Conservation (phyloP, 2,113 vertebrate genomes). For the Callipepla squamata region DNA sequence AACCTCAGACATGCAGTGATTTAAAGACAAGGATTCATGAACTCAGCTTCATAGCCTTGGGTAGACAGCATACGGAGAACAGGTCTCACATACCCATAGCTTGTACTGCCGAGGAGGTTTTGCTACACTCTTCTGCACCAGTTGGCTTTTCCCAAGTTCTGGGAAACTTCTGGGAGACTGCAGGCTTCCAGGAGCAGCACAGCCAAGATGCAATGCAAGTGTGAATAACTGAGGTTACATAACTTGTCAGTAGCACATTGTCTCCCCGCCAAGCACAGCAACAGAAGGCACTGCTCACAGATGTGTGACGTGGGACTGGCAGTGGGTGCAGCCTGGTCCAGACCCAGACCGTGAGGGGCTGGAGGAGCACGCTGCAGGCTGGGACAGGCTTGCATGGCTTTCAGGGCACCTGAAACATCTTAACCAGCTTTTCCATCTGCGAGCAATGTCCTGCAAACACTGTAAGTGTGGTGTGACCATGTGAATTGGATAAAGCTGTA, state of each 20-base stretch:
- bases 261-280: constrained; percentile 14
- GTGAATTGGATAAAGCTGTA: neutral
- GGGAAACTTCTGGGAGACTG: constrained; percentile 32
- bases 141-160: constrained; percentile 27
- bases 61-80: neutral
- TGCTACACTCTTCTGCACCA: neutral
- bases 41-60: neutral
- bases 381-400: neutral
- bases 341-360: neutral
- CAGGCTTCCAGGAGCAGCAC: constrained; percentile 35
- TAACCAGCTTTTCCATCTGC: neutral
- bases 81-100: neutral
- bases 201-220: constrained; percentile 44
- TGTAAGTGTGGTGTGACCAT: fast-evolving
- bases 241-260: neutral
- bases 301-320: neutral
- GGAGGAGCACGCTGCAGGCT: neutral
- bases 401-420: neutral
- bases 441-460: fast-evolving
- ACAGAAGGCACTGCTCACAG: constrained; percentile 56
- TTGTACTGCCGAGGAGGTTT: neutral
- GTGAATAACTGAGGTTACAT: constrained; percentile 48
- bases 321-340: neutral
- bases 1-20: neutral
- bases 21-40: neutral